These are phyloP conservation scores for Indri indri DNA, from an alignment of 2,113 vertebrate genomes.

Conservation along the genomic window DNA sequence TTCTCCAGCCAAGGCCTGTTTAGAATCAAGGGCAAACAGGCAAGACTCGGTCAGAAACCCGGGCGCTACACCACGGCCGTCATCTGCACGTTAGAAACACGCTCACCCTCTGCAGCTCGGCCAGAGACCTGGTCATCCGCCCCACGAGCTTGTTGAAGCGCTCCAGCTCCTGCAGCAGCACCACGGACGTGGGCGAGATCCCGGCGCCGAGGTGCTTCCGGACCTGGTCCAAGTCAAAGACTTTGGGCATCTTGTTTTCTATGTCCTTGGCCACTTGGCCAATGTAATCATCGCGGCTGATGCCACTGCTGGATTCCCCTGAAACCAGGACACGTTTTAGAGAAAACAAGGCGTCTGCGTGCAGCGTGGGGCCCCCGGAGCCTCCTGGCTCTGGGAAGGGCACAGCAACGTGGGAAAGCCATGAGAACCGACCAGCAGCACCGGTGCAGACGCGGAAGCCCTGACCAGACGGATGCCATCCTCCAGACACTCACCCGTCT, in stretches of 20 bases:
- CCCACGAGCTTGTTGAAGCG: conserved; percentile 92
- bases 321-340: not conserved
- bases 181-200: conserved; percentile 90
- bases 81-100: not conserved
- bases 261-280: conserved; percentile 93
- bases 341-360: fast-evolving
- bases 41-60: fast-evolving
- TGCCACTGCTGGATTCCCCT: conserved; percentile 90
- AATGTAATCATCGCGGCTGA: conserved; percentile 93
- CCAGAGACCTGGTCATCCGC: conserved; percentile 90
- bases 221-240: conserved; percentile 91
- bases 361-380: fast-evolving
- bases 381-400: not conserved
- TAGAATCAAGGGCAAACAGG: not conserved
- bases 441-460: fast-evolving
- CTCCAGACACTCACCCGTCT: conserved; percentile 85
- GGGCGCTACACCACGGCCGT: no score
- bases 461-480: fast-evolving
- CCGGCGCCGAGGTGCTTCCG: conserved; percentile 85
- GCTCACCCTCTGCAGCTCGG: conserved; percentile 91
- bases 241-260: conserved; percentile 89
- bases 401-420: not conserved
- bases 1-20: conserved; percentile 94
- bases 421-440: fast-evolving
- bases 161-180: conserved; percentile 96